phyloP scores from a whole-genome alignment of 2,113 vertebrate genomes.

The Ictalurus furcatus region DNA sequence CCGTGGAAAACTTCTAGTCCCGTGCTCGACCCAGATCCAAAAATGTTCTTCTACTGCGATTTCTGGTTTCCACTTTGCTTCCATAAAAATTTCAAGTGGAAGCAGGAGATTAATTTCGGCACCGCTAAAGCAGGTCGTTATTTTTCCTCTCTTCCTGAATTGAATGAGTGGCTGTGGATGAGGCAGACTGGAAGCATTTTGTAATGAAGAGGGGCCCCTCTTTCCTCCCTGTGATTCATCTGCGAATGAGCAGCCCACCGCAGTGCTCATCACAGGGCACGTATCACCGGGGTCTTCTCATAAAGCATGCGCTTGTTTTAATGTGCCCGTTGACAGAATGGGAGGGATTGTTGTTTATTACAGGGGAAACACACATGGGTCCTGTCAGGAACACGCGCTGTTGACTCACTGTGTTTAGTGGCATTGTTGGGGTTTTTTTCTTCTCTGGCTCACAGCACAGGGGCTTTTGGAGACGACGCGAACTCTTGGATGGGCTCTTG shows the following conservation, averaged over 20 bases:
- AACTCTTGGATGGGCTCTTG: conserved; percentile 2
- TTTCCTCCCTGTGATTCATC: conserved; percentile 47
- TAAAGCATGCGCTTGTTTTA: conserved; percentile 39
- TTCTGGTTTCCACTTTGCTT: conserved; percentile 13
- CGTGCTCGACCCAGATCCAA: conserved; percentile 8
- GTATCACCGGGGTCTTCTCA: conserved; percentile 11
- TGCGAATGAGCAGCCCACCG: conserved; percentile 24
- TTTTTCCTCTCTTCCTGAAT: not conserved
- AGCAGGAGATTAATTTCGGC: not conserved
- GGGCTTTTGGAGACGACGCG: conserved; percentile 43
- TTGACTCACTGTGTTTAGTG: conserved; percentile 44
- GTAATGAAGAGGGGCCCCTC: conserved; percentile 15
- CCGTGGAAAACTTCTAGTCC: not conserved
- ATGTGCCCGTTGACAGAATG: not conserved
- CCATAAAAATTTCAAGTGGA: conserved; percentile 6
- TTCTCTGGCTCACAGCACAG: conserved; percentile 30
- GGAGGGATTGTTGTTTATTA: conserved; percentile 36
- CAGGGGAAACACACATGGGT: conserved; percentile 18
- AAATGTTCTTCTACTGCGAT: not conserved
- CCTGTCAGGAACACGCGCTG: conserved; percentile 39
- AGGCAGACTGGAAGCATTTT: conserved; percentile 40
- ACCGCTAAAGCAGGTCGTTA: conserved; percentile 7
- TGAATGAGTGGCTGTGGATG: conserved; percentile 23
- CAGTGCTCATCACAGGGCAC: not conserved
- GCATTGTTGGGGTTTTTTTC: not conserved